phyloP scores from a whole-genome alignment of 2,113 vertebrate species.

The Heloderma charlesbogerti region DNA sequence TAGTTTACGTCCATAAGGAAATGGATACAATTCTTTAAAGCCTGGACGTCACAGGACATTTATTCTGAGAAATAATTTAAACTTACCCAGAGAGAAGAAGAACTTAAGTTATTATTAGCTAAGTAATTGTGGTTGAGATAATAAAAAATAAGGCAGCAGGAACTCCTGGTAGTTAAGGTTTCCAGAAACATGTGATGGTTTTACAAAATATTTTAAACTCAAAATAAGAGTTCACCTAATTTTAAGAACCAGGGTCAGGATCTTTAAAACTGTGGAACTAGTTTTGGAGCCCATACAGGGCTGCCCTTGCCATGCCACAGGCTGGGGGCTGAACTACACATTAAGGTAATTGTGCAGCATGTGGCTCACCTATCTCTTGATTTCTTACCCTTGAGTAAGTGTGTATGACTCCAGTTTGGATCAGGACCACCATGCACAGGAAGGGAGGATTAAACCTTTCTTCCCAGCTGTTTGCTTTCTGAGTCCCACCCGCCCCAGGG shows the following conservation, averaged over 20 bases:
- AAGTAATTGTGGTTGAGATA: neutral
- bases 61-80: conserved; percentile 34
- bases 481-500: too few species aligned
- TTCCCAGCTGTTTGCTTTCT: too few species aligned
- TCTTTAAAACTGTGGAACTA: neutral
- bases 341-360: too few species aligned
- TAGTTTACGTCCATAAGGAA: conserved; percentile 12
- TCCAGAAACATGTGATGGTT: neutral
- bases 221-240: neutral
- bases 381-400: too few species aligned
- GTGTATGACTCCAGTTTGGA: too few species aligned
- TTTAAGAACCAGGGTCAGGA: neutral
- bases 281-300: neutral
- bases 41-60: conserved; percentile 4
- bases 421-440: too few species aligned
- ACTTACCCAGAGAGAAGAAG: conserved; percentile 12
- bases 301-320: too few species aligned
- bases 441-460: too few species aligned
- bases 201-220: neutral
- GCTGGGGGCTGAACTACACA: too few species aligned
- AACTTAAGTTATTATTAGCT: conserved; percentile 4
- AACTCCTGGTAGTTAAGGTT: conserved; percentile 13
- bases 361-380: too few species aligned
- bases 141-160: neutral
- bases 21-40: conserved; percentile 7